Evolutionary conservation across 2,888 invertebrate species (phyloP).

Genomic region (Drosophila mettleri): DNA sequence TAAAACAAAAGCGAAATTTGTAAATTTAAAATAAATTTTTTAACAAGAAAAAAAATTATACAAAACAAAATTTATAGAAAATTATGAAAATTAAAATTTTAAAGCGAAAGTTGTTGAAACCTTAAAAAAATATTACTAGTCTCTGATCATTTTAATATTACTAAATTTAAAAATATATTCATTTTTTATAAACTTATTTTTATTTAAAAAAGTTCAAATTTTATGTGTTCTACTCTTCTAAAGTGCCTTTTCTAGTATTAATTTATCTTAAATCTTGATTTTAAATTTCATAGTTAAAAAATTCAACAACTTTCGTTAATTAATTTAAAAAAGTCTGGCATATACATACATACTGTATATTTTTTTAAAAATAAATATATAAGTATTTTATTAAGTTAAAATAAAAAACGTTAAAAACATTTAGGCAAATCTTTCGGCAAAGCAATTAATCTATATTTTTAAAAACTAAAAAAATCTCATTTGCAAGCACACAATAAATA

Average conservation of each 20-base stretch:
- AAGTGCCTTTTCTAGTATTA: conserved; percentile 76
- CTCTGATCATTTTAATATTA: conserved; percentile 17
- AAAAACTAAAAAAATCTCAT: conserved; percentile 9
- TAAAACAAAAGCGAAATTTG: conserved; percentile 38
- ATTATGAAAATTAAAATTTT: conserved; percentile 59
- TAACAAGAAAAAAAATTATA: conserved; percentile 51
- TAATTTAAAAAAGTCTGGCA: conserved; percentile 62
- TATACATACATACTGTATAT: conserved; percentile 36
- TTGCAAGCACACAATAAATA: conserved; percentile 72
- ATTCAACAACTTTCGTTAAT: conserved; percentile 59
- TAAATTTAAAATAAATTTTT: conserved; percentile 59
- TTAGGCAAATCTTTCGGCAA: conserved; percentile 81
- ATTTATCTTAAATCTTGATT: conserved; percentile 35
- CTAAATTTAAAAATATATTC: not conserved
- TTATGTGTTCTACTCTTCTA: conserved; percentile 48
- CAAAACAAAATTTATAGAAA: conserved; percentile 53
- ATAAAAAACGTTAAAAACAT: conserved; percentile 39
- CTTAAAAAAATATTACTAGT: not conserved
- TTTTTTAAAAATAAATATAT: conserved; percentile 59
- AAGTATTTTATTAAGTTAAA: conserved; percentile 51
- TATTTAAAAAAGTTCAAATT: conserved; percentile 3
- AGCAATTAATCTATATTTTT: conserved; percentile 58
- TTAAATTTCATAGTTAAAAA: conserved; percentile 2
- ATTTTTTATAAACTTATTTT: not conserved
- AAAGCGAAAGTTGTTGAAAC: conserved; percentile 63